A percentile compares a stretch with the other conserved stretches of the same genome.
Evolutionary conservation across 1,140 invertebrate species (phyloP).

Genomic region (Penaeus chinensis): DNA sequence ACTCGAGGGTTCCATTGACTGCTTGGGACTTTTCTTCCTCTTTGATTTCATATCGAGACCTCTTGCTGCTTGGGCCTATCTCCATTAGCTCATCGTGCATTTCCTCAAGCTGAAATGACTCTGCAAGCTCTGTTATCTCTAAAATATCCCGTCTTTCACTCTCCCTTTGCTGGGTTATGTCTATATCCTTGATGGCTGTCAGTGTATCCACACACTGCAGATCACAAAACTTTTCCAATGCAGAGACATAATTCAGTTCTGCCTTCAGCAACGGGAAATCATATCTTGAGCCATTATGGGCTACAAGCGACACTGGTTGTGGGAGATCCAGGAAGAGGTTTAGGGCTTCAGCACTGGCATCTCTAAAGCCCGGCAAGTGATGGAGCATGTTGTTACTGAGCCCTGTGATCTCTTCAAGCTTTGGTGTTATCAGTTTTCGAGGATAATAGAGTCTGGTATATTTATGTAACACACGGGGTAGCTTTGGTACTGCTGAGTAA

Average conservation of each 20-base stretch:
- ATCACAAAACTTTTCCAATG: constrained; percentile 13
- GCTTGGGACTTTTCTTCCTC: neutral
- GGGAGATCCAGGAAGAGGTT: constrained; percentile 44
- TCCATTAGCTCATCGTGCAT: constrained; percentile 11
- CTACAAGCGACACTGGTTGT: constrained; percentile 41
- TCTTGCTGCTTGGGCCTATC: neutral
- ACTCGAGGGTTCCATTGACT: neutral
- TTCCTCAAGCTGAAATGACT: constrained; percentile 34
- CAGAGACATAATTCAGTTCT: constrained; percentile 34
- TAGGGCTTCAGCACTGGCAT: constrained; percentile 40
- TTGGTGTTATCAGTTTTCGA: constrained; percentile 31
- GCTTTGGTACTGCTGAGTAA: constrained; percentile 4
- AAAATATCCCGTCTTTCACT: constrained; percentile 28
- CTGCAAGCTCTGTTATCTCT: constrained; percentile 38
- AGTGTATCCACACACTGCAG: constrained; percentile 44
- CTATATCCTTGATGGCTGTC: constrained; percentile 42
- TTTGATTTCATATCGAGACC: neutral
- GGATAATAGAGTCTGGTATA: constrained; percentile 51
- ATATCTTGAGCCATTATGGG: constrained; percentile 44
- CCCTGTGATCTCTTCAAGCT: constrained; percentile 36
- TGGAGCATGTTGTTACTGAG: constrained; percentile 44
- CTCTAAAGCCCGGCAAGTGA: constrained; percentile 28
- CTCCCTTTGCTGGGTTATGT: neutral
- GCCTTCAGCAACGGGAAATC: constrained; percentile 47
- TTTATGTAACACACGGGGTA: constrained; percentile 53